Conservation (phyloP, 2,888 invertebrate species). For the Eudasyphora cyanicolor region DNA sequence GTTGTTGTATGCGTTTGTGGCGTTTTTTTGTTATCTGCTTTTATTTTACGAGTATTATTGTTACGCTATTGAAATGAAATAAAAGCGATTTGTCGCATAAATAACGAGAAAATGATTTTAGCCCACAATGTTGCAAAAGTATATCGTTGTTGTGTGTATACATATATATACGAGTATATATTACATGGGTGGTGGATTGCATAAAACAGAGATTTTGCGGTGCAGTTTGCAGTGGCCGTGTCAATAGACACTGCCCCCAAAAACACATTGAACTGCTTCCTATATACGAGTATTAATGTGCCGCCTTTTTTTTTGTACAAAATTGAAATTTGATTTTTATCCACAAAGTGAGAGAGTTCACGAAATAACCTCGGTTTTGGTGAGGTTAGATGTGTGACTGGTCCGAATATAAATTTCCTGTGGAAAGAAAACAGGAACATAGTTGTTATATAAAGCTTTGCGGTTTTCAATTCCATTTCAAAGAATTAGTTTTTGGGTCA, state of each 20-base stretch:
- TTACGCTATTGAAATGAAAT: constrained; percentile 33
- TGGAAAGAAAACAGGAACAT: not conserved
- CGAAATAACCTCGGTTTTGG: not conserved
- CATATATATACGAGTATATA: too few species aligned
- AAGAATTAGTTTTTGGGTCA: not conserved
- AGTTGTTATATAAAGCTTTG: not conserved
- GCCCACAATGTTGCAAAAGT: not conserved
- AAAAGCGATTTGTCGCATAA: constrained; percentile 36
- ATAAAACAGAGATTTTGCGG: not conserved
- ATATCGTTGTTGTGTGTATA: not conserved
- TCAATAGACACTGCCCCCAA: not conserved
- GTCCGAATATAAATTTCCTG: not conserved
- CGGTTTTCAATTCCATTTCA: not conserved
- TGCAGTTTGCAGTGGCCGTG: not conserved
- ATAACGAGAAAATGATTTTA: constrained; percentile 14
- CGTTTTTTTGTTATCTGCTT: too few species aligned
- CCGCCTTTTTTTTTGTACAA: not conserved
- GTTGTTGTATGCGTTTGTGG: not conserved
- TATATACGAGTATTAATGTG: not conserved
- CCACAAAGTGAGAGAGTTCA: not conserved
- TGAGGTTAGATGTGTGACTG: not conserved
- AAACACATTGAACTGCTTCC: not conserved
- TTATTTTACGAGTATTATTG: too few species aligned
- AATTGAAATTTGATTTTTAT: not conserved
- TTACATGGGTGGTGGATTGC: not conserved